Evolutionary conservation across 2,113 vertebrate species (phyloP).

Genomic region (Odocoileus virginianus): DNA sequence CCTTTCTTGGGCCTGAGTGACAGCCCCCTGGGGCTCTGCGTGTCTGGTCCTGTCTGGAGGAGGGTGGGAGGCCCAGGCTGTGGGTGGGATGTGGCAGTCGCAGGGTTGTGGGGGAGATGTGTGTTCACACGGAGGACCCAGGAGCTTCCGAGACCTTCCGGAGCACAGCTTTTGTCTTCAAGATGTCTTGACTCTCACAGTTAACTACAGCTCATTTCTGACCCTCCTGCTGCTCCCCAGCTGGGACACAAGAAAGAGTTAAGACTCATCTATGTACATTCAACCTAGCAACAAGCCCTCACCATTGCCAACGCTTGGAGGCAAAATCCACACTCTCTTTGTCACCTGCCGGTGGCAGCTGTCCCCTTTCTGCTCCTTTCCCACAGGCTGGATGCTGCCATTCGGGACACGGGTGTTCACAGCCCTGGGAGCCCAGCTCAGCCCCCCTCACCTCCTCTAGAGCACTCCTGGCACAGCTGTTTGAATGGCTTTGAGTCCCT

Average conservation of each 20-base stretch:
- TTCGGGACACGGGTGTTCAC: not conserved
- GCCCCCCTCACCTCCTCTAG: not conserved
- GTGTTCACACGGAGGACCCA: not conserved
- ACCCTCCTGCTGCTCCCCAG: not conserved
- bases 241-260: not conserved
- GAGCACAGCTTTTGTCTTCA: not conserved
- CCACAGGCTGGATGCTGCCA: not conserved
- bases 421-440: accelerated
- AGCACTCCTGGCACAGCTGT: not conserved
- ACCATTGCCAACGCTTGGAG: not conserved
- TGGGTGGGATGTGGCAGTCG: not conserved
- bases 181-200: not conserved
- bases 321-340: not conserved
- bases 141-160: not conserved
- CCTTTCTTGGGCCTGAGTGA: not conserved
- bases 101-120: not conserved
- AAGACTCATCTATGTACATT: not conserved
- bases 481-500: accelerated
- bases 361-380: not conserved
- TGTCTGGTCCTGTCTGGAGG: not conserved
- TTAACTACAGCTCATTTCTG: not conserved
- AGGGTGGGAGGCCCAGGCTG: not conserved
- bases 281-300: not conserved
- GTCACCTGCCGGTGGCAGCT: not conserved
- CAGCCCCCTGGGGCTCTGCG: not conserved